Evolutionary conservation across 53 echinoderm and acorn worm species (phyloP).

Genomic region (Hippasteria phrygiana): DNA sequence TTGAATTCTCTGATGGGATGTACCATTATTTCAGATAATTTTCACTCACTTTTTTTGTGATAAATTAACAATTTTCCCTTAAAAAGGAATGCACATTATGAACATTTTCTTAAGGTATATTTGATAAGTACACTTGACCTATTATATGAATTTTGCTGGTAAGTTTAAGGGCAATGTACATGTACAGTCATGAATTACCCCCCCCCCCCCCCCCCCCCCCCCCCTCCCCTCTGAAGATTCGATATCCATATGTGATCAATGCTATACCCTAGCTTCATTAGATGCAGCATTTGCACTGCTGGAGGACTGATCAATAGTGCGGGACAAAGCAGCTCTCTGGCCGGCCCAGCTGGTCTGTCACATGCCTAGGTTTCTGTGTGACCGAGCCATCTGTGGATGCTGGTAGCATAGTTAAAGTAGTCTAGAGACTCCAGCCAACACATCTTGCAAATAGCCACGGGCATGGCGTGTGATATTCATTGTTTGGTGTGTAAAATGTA

Average conservation of each 20-base stretch:
- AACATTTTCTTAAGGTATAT: neutral
- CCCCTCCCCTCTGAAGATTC: conserved; percentile 10
- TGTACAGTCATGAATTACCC: conserved; percentile 13
- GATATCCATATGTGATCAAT: conserved; percentile 57
- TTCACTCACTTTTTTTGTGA: neutral
- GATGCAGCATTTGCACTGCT: conserved; percentile 23
- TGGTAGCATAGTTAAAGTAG: conserved; percentile 42
- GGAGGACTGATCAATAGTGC: conserved; percentile 13
- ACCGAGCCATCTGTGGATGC: conserved; percentile 58
- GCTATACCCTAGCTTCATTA: conserved; percentile 44
- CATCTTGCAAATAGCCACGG: conserved; percentile 47
- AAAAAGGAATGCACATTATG: neutral
- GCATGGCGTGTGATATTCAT: conserved; percentile 3
- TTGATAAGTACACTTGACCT: neutral
- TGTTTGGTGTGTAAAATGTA: conserved; percentile 32
- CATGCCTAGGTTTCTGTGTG: conserved; percentile 61
- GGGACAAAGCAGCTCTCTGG: conserved; percentile 34
- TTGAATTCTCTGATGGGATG: conserved; percentile 15
- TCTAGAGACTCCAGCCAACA: conserved; percentile 12
- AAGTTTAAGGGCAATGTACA: neutral
- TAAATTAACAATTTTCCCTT: neutral
- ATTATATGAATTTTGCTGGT: neutral
- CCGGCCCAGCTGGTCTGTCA: conserved; percentile 56
- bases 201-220: neutral
- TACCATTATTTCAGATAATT: neutral